Percentiles rank a stretch among this genome's conserved stretches.
phyloP scores from a whole-genome alignment of 2,113 vertebrate genomes.

The Pelvicachromis taeniatus region DNA sequence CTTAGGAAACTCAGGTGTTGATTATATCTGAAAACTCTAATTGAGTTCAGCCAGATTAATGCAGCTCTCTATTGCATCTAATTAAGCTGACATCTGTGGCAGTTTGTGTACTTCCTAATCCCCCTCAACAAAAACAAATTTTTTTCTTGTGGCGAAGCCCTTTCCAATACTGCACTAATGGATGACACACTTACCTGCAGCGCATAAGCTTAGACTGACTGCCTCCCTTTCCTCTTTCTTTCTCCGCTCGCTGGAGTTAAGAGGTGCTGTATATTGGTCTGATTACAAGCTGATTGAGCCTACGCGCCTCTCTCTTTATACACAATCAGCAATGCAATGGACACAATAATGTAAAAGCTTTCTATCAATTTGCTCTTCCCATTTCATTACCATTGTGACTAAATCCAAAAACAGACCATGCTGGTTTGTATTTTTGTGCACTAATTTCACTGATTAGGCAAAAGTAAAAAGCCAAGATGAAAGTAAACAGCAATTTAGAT shows the following conservation, averaged over 20 bases:
- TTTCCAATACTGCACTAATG: slow-evolving; percentile 30
- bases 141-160: neutral
- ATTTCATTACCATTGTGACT: slow-evolving; percentile 22
- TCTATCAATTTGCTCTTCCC: slow-evolving; percentile 47
- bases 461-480: slow-evolving; percentile 18
- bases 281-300: slow-evolving; percentile 28
- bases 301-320: neutral
- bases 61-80: slow-evolving; percentile 20
- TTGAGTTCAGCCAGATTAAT: slow-evolving; percentile 44
- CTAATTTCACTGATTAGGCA: slow-evolving; percentile 23
- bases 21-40: slow-evolving; percentile 37
- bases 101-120: slow-evolving; percentile 27
- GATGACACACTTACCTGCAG: slow-evolving; percentile 26
- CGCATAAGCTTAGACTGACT: neutral
- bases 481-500: slow-evolving; percentile 24
- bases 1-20: neutral
- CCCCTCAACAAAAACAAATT: slow-evolving; percentile 7
- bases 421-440: neutral
- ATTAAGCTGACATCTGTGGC: slow-evolving; percentile 33
- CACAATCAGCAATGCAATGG: slow-evolving; percentile 26
- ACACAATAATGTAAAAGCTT: slow-evolving; percentile 58
- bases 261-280: slow-evolving; percentile 10
- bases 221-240: neutral
- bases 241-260: neutral
- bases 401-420: neutral